These are phyloP conservation scores for Chelonia mydas DNA, from an alignment of 2,797 vertebrate species.

Conservation along the genomic window DNA sequence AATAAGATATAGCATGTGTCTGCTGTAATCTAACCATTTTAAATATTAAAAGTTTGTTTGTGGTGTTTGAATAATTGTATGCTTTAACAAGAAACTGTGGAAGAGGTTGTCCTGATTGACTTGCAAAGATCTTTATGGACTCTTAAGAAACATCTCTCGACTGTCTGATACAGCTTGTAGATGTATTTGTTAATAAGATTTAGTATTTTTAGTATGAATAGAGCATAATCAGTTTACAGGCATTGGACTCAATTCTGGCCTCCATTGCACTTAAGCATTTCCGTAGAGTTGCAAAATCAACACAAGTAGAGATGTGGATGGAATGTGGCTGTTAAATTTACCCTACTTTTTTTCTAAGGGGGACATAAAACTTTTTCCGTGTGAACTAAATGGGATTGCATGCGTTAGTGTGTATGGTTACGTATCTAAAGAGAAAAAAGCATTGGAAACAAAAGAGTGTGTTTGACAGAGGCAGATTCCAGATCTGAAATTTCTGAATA, in stretches of 20 bases:
- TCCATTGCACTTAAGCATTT: not conserved
- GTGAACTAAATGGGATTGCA: not conserved
- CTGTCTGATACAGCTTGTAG: not conserved
- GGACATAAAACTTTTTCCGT: not conserved
- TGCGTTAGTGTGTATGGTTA: not conserved
- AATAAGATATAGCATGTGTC: not conserved
- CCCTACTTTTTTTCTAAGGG: not conserved
- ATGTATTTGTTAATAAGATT: not conserved
- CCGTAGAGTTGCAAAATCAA: not conserved
- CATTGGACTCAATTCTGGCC: not conserved
- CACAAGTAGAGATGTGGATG: not conserved
- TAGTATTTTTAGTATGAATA: not conserved
- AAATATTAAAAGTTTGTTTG: not conserved
- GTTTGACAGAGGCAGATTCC: not conserved
- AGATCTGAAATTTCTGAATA: conserved; percentile 5
- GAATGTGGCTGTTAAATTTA: not conserved
- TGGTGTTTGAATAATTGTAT: not conserved
- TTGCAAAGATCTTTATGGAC: not conserved
- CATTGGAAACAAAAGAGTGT: not conserved
- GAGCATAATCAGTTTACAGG: not conserved
- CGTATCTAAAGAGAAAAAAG: not conserved
- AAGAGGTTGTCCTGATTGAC: not conserved
- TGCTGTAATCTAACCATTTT: not conserved
- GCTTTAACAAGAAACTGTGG: not conserved
- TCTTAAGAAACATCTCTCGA: not conserved